Conservation (phyloP, 2,113 vertebrate genomes). For the Pionites leucogaster region DNA sequence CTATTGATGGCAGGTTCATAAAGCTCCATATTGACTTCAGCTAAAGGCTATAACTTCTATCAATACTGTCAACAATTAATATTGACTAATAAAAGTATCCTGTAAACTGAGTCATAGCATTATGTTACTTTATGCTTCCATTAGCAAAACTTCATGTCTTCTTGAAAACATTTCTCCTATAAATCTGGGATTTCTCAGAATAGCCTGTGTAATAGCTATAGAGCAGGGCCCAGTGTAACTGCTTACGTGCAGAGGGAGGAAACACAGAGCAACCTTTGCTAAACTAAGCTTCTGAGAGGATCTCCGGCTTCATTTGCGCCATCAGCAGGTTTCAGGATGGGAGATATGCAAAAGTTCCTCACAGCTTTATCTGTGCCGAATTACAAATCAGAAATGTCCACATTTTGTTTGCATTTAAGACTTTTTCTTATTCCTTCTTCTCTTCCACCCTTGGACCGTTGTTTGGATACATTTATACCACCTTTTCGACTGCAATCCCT, state of each 20-base stretch:
- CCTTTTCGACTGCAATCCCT: not conserved
- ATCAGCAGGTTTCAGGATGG: not conserved
- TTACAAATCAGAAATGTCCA: not conserved
- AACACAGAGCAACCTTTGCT: not conserved
- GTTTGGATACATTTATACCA: accelerated
- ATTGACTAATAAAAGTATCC: slow-evolving; percentile 66
- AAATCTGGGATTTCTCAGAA: slow-evolving; percentile 12
- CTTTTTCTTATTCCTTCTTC: not conserved
- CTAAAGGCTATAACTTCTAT: slow-evolving; percentile 70
- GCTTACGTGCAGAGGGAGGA: not conserved
- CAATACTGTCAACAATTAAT: slow-evolving; percentile 76
- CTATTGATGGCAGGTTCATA: slow-evolving; percentile 70
- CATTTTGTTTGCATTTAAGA: not conserved
- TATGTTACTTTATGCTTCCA: slow-evolving; percentile 23
- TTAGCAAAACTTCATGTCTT: slow-evolving; percentile 25
- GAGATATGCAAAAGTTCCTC: not conserved
- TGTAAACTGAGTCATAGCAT: slow-evolving; percentile 46
- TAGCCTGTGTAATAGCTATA: not conserved
- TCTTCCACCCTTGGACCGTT: not conserved
- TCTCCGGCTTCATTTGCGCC: not conserved
- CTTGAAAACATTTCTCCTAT: not conserved
- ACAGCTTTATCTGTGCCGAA: not conserved
- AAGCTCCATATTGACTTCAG: slow-evolving; percentile 65
- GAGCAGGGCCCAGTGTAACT: not conserved
- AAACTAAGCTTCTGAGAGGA: not conserved